phyloP scores from a whole-genome alignment of 2,888 invertebrate species.

The Leptogaster cylindrica region DNA sequence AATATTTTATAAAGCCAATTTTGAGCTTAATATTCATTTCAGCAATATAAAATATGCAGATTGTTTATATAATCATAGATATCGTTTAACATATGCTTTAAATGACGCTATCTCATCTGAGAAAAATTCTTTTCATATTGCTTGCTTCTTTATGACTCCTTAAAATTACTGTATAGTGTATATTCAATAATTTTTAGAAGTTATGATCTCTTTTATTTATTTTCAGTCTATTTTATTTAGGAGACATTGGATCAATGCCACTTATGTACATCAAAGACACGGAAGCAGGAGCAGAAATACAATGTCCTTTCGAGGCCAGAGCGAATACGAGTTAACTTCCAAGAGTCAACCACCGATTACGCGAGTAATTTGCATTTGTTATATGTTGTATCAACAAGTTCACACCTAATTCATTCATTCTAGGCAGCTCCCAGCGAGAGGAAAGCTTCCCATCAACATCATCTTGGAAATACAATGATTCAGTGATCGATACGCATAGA shows the following conservation, averaged over 20 bases:
- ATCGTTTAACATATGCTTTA: no score
- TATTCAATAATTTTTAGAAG: no score
- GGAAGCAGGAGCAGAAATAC: slow-evolving; percentile 66
- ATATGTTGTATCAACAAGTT: slow-evolving; percentile 18
- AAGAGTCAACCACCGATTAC: slow-evolving; percentile 61
- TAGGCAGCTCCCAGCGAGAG: slow-evolving; percentile 60
- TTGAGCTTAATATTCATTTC: no score
- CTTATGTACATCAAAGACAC: slow-evolving; percentile 40
- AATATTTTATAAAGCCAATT: no score
- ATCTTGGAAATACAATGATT: slow-evolving; percentile 46
- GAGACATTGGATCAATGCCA: slow-evolving; percentile 65
- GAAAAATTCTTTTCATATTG: no score
- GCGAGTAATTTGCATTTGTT: slow-evolving; percentile 59
- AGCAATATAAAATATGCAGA: no score
- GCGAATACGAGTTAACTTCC: slow-evolving; percentile 61
- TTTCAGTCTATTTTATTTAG: slow-evolving; percentile 64
- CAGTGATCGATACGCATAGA: slow-evolving; percentile 29
- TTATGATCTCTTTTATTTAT: slow-evolving; percentile 34
- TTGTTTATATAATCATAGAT: no score
- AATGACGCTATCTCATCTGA: no score
- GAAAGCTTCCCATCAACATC: slow-evolving; percentile 53
- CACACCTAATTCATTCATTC: slow-evolving; percentile 46
- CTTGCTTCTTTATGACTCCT: no score
- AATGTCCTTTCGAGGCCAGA: slow-evolving; percentile 67
- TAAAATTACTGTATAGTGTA: no score